Evolutionary conservation across 2,113 vertebrate species (phyloP), one percentile per base, ranked within the genome.

Genomic region (Hassar affinis): DNA sequence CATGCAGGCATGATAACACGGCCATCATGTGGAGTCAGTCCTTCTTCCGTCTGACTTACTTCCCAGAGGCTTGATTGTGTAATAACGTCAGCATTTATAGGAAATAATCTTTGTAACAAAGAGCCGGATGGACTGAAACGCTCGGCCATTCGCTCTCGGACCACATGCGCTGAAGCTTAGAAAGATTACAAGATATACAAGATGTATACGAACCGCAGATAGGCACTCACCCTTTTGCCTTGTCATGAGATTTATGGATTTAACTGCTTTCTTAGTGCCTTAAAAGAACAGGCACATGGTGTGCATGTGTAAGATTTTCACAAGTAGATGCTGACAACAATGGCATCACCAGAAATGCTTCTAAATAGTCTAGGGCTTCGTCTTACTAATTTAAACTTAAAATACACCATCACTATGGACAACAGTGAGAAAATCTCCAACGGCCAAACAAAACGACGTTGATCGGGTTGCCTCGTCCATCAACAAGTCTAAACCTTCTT

Each of bases 21-120:
- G 27, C 11, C n/a, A 14, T 56, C 38, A 33, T 17, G 38, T 12
- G 27, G 27, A 82, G 56, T 27, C 81, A 27, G 45, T 51, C 81
- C 5, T 51, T 76, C 72, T 14, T 30, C 15, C 6, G 7, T 18
- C 45, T 74, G n/a, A 74, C n/a, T 54, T 33, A 4, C 68, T 59
- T 66, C 79, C 45, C 81, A 78, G 86, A 86, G 64, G 49, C 80
- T 80, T 79, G 80, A 84, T 91, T 91, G 88, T 42, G 38, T 88
- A 91, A 91, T 87, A 83, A 91, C 33, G 56, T 89, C 79, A 88
- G 86, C 80, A 87, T 90, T 91, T 86, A 91, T 81, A 82, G 78
- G 84, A 89, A 88, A 87, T 71, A 85, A 84, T 81, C 88, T 87
- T 84, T 57, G 81, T 75, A 91, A 92, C 54, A 75, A 56, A 47